Percentiles rank a stretch among this genome's conserved stretches.
phyloP scores from a whole-genome alignment of 1,140 invertebrate genomes.

The Prorops nasuta region DNA sequence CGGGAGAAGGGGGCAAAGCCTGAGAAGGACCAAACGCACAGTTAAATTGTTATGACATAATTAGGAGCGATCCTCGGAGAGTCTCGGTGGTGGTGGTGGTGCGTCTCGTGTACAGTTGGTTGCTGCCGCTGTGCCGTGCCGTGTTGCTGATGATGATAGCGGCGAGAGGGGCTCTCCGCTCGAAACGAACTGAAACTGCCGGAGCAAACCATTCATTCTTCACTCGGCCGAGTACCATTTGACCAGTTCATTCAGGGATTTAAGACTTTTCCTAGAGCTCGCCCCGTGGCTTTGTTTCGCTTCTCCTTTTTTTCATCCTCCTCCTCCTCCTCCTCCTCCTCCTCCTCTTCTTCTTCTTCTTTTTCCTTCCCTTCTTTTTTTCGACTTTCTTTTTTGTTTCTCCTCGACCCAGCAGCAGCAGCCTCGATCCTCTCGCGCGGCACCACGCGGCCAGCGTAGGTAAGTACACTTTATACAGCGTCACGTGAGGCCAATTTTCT shows the following conservation, averaged over 20 bases:
- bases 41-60: conserved; percentile 51
- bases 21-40: conserved; percentile 14
- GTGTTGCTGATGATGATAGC: background rate
- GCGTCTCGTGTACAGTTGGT: too few species aligned
- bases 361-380: background rate
- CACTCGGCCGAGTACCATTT: conserved; percentile 22
- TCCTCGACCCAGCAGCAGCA: background rate
- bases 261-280: conserved; percentile 34
- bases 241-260: conserved; percentile 34
- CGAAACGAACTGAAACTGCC: conserved; percentile 24
- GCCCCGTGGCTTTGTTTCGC: conserved; percentile 26
- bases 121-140: conserved; percentile 2
- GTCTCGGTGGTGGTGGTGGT: conserved; percentile 6
- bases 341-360: conserved; percentile 3
- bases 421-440: too few species aligned
- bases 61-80: conserved; percentile 34
- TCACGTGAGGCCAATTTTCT: conserved; percentile 34
- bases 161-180: conserved; percentile 9
- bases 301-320: conserved; percentile 13
- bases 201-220: conserved; percentile 31
- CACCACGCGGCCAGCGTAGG: too few species aligned
- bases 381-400: background rate
- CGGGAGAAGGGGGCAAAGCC: conserved; percentile 2
- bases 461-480: too few species aligned
- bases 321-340: conserved; percentile 21